Evolutionary conservation across 1,140 invertebrate species (phyloP).

Genomic region (Belonocnema kinseyi): DNA sequence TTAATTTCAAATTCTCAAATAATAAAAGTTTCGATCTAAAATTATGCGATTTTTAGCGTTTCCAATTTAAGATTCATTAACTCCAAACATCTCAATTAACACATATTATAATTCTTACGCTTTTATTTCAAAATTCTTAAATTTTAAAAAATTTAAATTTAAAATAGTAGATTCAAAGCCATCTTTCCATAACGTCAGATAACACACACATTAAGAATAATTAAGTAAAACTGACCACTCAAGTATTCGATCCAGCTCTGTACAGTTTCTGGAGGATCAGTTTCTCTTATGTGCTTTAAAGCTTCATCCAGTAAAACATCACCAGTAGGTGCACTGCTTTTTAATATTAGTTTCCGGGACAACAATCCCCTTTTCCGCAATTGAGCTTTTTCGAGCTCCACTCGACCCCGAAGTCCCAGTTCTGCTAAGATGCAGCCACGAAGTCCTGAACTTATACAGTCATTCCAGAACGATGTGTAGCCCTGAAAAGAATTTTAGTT

Average conservation of each 20-base stretch:
- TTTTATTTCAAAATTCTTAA: too few species aligned
- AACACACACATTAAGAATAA: not conserved
- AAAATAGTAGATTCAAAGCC: too few species aligned
- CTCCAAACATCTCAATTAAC: too few species aligned
- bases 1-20: too few species aligned
- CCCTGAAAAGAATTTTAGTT: conserved; percentile 81
- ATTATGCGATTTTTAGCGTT: too few species aligned
- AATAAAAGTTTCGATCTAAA: too few species aligned
- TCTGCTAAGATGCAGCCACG: conserved; percentile 99
- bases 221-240: conserved; percentile 84
- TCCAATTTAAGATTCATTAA: too few species aligned
- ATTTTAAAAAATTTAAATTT: too few species aligned
- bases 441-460: conserved; percentile 99
- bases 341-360: conserved; percentile 85
- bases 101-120: too few species aligned
- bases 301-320: conserved; percentile 99
- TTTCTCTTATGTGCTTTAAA: conserved; percentile 98
- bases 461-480: conserved; percentile 99
- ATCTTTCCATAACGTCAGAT: too few species aligned
- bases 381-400: conserved; percentile 97
- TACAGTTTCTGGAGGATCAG: conserved; percentile 96
- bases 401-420: conserved; percentile 92
- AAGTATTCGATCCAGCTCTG: conserved; percentile 99
- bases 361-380: conserved; percentile 95
- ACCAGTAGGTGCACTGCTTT: conserved; percentile 94